phyloP scores from a whole-genome alignment of 2,113 vertebrate species.

The Brachionichthys hirsutus region DNA sequence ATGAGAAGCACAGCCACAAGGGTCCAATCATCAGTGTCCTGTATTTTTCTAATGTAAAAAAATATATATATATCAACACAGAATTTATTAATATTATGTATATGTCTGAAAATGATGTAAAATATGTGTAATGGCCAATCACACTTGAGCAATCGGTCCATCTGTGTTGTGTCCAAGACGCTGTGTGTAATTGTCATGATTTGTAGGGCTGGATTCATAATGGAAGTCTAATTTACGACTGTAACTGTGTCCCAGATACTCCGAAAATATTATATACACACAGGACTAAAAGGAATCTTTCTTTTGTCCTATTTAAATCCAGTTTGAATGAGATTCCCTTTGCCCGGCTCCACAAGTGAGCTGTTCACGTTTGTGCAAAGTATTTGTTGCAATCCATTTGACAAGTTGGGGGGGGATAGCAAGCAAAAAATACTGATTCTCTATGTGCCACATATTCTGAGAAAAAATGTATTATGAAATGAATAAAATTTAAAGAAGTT shows the following conservation, averaged over 20 bases:
- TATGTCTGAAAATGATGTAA: slow-evolving; percentile 71
- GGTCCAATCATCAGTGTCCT: slow-evolving; percentile 74
- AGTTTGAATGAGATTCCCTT: slow-evolving; percentile 51
- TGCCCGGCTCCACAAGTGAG: slow-evolving; percentile 50
- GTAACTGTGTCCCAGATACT: slow-evolving; percentile 26
- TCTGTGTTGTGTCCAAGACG: slow-evolving; percentile 67
- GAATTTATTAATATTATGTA: slow-evolving; percentile 73
- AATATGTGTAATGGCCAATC: slow-evolving; percentile 70
- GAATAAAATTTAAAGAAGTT: slow-evolving; percentile 77
- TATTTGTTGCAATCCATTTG: slow-evolving; percentile 63
- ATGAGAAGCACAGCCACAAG: slow-evolving; percentile 75
- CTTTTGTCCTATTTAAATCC: slow-evolving; percentile 53
- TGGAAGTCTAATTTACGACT: slow-evolving; percentile 32
- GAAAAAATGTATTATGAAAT: slow-evolving; percentile 65
- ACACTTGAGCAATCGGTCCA: slow-evolving; percentile 62
- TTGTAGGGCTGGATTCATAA: slow-evolving; percentile 51
- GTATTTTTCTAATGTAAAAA: slow-evolving; percentile 80
- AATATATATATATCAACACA: slow-evolving; percentile 53
- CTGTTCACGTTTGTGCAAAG: slow-evolving; percentile 63
- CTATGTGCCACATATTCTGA: slow-evolving; percentile 74
- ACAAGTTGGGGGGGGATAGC: slow-evolving; percentile 56
- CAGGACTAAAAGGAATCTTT: slow-evolving; percentile 21
- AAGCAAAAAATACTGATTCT: slow-evolving; percentile 71
- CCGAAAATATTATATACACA: slow-evolving; percentile 27
- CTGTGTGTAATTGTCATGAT: slow-evolving; percentile 56